Evolutionary conservation across 23 tunicate species (phyloP), one percentile per base, ranked within the genome.

Genomic region (Corella eumyota): DNA sequence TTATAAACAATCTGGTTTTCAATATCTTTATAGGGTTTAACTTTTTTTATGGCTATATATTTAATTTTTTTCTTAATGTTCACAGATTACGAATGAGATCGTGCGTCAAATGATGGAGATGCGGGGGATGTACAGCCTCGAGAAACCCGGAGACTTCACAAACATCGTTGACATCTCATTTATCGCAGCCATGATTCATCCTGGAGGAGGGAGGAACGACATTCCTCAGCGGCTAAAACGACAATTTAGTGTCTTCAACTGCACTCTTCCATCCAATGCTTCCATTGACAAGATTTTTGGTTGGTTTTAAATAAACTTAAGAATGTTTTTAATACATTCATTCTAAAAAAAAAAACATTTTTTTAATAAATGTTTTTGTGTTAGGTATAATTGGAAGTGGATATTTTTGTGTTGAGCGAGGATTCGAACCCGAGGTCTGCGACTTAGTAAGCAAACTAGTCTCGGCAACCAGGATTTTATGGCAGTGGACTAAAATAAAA

Each of bases 71-170:
- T 19, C 6, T 26, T 45, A 3, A 19, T 66, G 11, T n/a, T 28
- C 32, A 29, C 67, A 88, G 88, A 93, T 93, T 65, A 93, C 99
- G 23, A 93, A 93, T 75, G 99, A 93, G 77, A 93, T 93, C 21
- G 99, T 93, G 31, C 83, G 99, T 21, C 99, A 93, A 52, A 84
- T 84, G 95, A 93, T 93, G 99, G 95, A 93, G 63, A 87, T 85
- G 90, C 78, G 59, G 37, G 99, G 99, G 20, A 93, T 93, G 99
- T 93, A 77, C 62, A 85, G 95, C 25, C 95, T 93, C 31, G 93
- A 85, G 26, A 93, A 93, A 64, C 99, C 99, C 1, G 99, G 99
- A 15, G 99, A 93, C 58, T 93, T 93, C 59, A 84, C 95, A 32
- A 85, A 66, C 75, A 93, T 93, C 35, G 95, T 93, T 40, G 99